Evolutionary conservation across 1,140 invertebrate genomes (phyloP).

Genomic region (Popillia japonica): DNA sequence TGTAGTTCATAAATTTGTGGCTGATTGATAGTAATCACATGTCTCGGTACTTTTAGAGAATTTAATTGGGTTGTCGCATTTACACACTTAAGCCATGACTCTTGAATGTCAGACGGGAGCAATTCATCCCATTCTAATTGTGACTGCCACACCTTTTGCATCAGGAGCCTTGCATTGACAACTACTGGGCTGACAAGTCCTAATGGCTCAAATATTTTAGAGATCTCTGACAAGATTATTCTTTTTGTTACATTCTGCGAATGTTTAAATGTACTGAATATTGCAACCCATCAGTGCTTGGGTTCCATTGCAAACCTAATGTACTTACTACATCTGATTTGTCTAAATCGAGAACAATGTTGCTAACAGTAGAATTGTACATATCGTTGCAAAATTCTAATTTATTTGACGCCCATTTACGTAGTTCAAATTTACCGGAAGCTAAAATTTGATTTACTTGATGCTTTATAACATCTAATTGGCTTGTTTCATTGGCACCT

Average conservation of each 20-base stretch:
- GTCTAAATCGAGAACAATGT: background rate
- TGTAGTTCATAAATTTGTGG: background rate
- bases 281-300: background rate
- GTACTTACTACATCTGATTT: background rate
- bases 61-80: no score
- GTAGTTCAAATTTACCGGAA: background rate
- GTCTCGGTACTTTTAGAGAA: background rate
- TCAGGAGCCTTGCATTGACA: background rate
- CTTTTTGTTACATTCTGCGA: background rate
- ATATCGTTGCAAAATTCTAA: background rate
- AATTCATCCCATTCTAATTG: constrained; percentile 4
- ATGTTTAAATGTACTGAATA: background rate
- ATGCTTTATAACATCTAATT: background rate
- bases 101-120: background rate
- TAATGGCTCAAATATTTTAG: constrained; percentile 10
- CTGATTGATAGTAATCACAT: background rate
- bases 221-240: background rate
- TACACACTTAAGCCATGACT: background rate
- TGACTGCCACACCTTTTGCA: constrained; percentile 17
- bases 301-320: constrained; percentile 3
- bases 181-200: background rate
- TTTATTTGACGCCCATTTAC: background rate
- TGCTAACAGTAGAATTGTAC: background rate
- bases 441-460: background rate
- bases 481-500: background rate